Evolutionary conservation across 2,888 invertebrate species (phyloP).

Genomic region (Andrena marginata): DNA sequence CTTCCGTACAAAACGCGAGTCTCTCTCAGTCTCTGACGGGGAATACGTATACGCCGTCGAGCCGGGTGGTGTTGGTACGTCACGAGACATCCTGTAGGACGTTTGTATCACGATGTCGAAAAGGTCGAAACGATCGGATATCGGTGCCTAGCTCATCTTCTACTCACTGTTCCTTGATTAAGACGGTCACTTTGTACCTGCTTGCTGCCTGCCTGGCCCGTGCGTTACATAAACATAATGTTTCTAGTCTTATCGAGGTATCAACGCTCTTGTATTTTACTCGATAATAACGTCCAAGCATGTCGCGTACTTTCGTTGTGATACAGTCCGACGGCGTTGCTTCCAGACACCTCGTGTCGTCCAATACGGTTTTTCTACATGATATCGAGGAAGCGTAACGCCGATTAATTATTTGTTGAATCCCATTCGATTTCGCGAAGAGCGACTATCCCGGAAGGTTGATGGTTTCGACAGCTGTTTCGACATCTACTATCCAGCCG

Average conservation of each 20-base stretch:
- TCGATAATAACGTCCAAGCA: conserved; percentile 73
- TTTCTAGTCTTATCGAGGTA: conserved; percentile 70
- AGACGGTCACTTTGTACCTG: conserved; percentile 75
- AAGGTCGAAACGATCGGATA: conserved; percentile 75
- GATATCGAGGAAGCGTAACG: conserved; percentile 59
- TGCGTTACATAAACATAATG: conserved; percentile 63
- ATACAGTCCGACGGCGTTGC: conserved; percentile 57
- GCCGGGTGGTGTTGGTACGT: conserved; percentile 42
- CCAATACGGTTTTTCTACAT: conserved; percentile 51
- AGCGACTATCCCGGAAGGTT: conserved; percentile 67
- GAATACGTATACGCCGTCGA: neutral
- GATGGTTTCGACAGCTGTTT: conserved; percentile 76
- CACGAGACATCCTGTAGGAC: conserved; percentile 55
- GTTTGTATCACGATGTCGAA: conserved; percentile 73
- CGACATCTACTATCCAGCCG: conserved; percentile 70
- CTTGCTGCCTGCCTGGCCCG: conserved; percentile 76
- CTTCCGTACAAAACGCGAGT: neutral
- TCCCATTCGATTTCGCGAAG: conserved; percentile 62
- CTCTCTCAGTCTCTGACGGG: neutral
- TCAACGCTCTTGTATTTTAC: conserved; percentile 56
- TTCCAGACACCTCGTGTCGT: conserved; percentile 36
- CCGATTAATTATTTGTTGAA: conserved; percentile 59
- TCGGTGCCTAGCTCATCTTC: conserved; percentile 70
- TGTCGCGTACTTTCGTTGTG: conserved; percentile 74
- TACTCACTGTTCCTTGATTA: conserved; percentile 73